A percentile compares a stretch with the other conserved stretches of the same genome.
Conservation (phyloP, 2,888 invertebrate species). For the Pollenia angustigena region DNA sequence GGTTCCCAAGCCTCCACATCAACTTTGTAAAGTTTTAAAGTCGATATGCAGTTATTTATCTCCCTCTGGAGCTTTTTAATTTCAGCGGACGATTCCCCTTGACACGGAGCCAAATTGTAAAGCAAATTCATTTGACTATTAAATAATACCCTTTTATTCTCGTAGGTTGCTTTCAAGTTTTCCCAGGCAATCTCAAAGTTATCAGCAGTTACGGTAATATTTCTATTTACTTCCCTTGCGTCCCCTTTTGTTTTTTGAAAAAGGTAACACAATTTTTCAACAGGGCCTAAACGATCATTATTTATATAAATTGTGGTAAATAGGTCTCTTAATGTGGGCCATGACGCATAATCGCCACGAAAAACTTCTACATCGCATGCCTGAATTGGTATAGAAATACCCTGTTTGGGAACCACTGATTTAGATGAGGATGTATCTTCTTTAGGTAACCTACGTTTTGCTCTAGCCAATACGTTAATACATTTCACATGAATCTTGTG, state of each 20-base stretch:
- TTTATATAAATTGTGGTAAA: slow-evolving; percentile 31
- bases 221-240: neutral
- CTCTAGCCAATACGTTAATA: neutral
- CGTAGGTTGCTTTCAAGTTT: slow-evolving; percentile 7
- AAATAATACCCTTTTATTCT: slow-evolving; percentile 40
- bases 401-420: neutral
- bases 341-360: slow-evolving; percentile 2
- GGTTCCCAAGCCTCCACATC: no score
- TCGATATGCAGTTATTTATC: no score
- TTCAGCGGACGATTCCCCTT: no score
- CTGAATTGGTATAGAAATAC: neutral
- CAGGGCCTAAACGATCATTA: slow-evolving; percentile 15
- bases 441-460: neutral
- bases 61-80: no score
- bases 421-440: neutral
- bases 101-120: no score
- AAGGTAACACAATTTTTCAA: neutral
- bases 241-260: slow-evolving; percentile 15
- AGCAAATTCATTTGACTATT: slow-evolving; percentile 14
- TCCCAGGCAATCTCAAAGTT: neutral
- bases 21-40: no score
- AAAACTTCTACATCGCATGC: slow-evolving; percentile 21
- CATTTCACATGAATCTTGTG: neutral
- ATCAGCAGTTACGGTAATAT: neutral
- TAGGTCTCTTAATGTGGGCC: slow-evolving; percentile 28